Evolutionary conservation across 2,113 vertebrate species (phyloP), one percentile per base, ranked within the genome.

Genomic region (Chionomys nivalis): DNA sequence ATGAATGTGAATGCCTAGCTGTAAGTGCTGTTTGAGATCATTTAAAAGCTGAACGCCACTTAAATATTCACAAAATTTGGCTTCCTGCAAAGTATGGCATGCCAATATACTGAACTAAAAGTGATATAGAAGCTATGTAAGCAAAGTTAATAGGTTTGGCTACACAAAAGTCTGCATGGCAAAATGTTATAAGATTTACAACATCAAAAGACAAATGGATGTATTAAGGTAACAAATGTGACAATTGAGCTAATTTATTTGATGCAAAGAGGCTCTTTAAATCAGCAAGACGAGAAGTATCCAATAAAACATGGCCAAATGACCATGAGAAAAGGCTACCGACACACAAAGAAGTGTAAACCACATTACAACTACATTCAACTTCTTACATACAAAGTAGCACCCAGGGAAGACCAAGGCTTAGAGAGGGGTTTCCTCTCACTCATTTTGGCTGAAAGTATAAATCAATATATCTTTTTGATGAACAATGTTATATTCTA

Each of bases 261-360:
- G 36, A 89, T 87, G 55, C 26, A 86, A 95, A 93, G 68, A 4
- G 72, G 58, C 28, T 87, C 61, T 91, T 96, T 73, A 86, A 92
- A 86, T 93, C 42, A 93, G 2, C 14, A 77, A 66, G 28, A 86
- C 87, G 90, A 63, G 66, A 76, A 49, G 94, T 49, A 70, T 14
- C 6, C 9, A 83, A 52, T 88, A 44, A 44, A 73, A 52, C 44
- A 14, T n/a, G 14, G 28, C 26, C 81, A 87, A 49, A 49, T 76
- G n/a, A 28, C 31, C 31, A 6, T 31, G 12, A 44, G 39, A 91
- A 86, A 89, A 95, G 31, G 23, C 31, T 52, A 31, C 39, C 91
- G 47, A 94, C 42, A 89, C 78, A 82, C 24, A 96, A 92, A 94
- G 47, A 72, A 77, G 81, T 68, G 26, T 47, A 66, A 89, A 93